A percentile compares a stretch with the other conserved stretches of the same genome.
Conservation (phyloP, 2,888 invertebrate species). For the Rhyacophila evoluta region DNA sequence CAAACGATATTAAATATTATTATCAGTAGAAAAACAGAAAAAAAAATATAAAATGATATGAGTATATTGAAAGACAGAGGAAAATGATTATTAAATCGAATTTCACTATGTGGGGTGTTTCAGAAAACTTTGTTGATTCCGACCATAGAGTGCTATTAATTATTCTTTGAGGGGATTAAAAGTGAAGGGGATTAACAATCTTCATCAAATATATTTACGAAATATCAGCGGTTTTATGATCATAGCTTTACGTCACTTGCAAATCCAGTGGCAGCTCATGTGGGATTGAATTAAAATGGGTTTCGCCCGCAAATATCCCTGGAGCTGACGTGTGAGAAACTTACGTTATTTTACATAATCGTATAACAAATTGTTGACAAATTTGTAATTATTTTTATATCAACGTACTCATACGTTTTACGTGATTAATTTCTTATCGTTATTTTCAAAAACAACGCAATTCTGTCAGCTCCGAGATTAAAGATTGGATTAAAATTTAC, state of each 20-base stretch:
- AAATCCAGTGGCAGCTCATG: slow-evolving; percentile 31
- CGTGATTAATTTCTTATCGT: too few species aligned
- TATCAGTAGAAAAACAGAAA: too few species aligned
- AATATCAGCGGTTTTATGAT: slow-evolving; percentile 50
- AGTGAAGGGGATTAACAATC: background rate
- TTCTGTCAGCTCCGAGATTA: too few species aligned
- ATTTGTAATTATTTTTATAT: background rate
- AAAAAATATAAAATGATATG: too few species aligned
- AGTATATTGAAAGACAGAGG: too few species aligned
- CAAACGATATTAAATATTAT: too few species aligned
- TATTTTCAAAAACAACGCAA: too few species aligned
- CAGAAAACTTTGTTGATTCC: background rate
- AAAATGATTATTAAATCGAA: background rate
- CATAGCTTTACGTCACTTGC: slow-evolving; percentile 41
- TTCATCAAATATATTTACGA: slow-evolving; percentile 39
- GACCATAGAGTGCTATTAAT: background rate
- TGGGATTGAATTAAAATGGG: slow-evolving; percentile 28
- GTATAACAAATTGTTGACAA: background rate
- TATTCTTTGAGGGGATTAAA: background rate
- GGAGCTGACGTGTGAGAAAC: slow-evolving; percentile 28
- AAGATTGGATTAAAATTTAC: too few species aligned
- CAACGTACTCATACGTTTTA: too few species aligned
- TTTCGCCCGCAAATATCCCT: slow-evolving; percentile 30
- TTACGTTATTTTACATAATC: background rate
- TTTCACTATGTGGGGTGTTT: background rate